phyloP scores from a whole-genome alignment of 64 coral and sea anemone species.

The Dendrophyllia cribrosa region DNA sequence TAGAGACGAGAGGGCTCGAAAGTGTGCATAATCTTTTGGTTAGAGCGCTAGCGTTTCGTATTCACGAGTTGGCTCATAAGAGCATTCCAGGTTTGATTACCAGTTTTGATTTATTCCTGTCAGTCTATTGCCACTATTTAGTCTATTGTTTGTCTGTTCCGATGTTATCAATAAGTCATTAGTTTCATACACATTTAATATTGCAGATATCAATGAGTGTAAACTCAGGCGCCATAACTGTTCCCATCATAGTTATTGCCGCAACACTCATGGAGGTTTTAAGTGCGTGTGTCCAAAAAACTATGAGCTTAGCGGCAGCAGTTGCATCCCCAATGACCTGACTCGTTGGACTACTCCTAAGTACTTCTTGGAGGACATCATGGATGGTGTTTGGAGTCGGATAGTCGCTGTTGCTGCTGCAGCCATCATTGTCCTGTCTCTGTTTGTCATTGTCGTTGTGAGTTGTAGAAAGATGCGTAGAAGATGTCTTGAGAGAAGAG shows the following conservation, averaged over 20 bases:
- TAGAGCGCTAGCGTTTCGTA: too few species aligned
- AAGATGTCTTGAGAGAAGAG: not conserved
- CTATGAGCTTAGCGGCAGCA: not conserved
- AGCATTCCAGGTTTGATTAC: too few species aligned
- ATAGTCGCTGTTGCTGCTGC: not conserved
- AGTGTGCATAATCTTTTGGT: too few species aligned
- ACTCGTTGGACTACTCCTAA: constrained; percentile 1
- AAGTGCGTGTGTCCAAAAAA: constrained; percentile 12
- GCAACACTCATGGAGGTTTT: not conserved
- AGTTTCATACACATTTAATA: too few species aligned
- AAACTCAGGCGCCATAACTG: constrained; percentile 1
- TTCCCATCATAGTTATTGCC: constrained; percentile 1
- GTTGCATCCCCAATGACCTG: not conserved
- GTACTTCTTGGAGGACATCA: not conserved
- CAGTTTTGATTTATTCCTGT: too few species aligned
- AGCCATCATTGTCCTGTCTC: not conserved
- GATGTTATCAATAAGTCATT: too few species aligned
- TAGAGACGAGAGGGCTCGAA: too few species aligned
- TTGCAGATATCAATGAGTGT: constrained; percentile 11
- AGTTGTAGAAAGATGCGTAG: not conserved
- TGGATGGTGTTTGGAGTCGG: not conserved
- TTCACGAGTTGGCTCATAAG: too few species aligned
- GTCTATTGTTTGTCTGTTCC: too few species aligned
- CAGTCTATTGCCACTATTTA: too few species aligned
- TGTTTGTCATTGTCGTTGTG: not conserved